A percentile compares a stretch with the other conserved stretches of the same genome.
These are phyloP conservation scores for Clostera curtula DNA, from an alignment of 2,888 invertebrate species.

Conservation along the genomic window DNA sequence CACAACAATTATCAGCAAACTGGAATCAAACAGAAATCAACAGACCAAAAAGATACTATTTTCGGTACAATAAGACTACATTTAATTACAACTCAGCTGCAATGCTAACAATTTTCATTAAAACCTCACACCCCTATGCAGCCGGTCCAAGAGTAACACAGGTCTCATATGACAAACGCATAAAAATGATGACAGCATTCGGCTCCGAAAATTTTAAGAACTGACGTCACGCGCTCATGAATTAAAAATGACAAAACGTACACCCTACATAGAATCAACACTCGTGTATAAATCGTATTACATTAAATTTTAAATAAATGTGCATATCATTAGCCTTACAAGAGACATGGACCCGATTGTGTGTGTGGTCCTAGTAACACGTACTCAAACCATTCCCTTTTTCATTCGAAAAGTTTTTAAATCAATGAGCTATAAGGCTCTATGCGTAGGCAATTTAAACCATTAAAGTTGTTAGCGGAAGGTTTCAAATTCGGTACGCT, in stretches of 20 bases:
- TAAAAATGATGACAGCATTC: neutral
- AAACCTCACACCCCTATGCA: no score
- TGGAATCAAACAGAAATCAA: no score
- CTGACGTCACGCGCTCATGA: neutral
- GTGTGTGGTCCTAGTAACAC: constrained; percentile 63
- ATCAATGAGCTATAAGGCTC: constrained; percentile 44
- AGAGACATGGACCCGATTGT: constrained; percentile 35
- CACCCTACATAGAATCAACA: constrained; percentile 23
- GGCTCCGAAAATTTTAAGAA: neutral
- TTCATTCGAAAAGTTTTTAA: constrained; percentile 43
- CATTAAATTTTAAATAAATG: constrained; percentile 61
- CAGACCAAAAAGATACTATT: no score
- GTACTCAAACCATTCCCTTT: constrained; percentile 41
- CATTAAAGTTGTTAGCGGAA: constrained; percentile 53
- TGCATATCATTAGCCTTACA: constrained; percentile 69
- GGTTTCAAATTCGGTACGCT: constrained; percentile 48
- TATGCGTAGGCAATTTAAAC: constrained; percentile 50
- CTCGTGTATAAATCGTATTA: constrained; percentile 27
- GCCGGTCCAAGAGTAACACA: no score
- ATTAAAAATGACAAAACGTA: constrained; percentile 6
- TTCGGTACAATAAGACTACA: no score
- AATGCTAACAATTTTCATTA: no score
- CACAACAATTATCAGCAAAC: no score
- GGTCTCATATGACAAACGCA: no score
- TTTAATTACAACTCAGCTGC: no score